Base-by-base conservation (phyloP, 2,113 vertebrate species). In the Oreochromis spilurus region DNA sequence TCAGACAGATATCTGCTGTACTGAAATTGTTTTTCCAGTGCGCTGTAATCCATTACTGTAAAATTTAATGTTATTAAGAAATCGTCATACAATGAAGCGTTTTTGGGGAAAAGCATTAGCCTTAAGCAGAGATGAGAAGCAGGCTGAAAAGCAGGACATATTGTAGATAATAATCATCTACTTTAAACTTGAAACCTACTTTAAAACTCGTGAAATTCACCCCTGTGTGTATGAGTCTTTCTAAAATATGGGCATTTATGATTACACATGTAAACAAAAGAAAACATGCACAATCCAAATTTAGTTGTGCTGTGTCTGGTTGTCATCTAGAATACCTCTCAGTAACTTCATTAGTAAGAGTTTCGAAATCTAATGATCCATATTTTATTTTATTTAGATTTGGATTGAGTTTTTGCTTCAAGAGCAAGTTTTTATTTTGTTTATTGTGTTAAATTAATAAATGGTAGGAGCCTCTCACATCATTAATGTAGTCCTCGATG, bases 401-500 rank as follows among this genome's bases (percentile, higher is more conserved):
- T 50, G 16, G n/a, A 50, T 19, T 19, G 4, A 31, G 24, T n/a
- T 31, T 77, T 52, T 34, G 45, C 16, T 29, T 52, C 26, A 52
- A 52, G 72, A 4, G 8, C 24, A 12, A 2, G 2, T 38, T 55
- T 48, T 24, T 19, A 1, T 45, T 7, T 31, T 36, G 4, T 16
- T 78, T 65, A 31, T 38, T 13, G 2, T 2, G 48, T 24, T 4
- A 55, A 60, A 38, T 4, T 14, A 21, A 16, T 19, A 26, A 6
- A 24, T 13, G 17, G 12, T 17, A 38, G 43, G 58, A 53, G 53
- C 52, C 1, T 29, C 96, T 94, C 93, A 98, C 98, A 7, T 98
- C 97, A 0, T 96, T 96, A 95, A 99, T 99, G 95, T 98, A 99
- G 55, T 98, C 97, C 65, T 97, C 97, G 2, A 99, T 99, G 94